Evolutionary conservation across 2,797 vertebrate genomes (phyloP).

Genomic region (Schizothorax lantsangensis): DNA sequence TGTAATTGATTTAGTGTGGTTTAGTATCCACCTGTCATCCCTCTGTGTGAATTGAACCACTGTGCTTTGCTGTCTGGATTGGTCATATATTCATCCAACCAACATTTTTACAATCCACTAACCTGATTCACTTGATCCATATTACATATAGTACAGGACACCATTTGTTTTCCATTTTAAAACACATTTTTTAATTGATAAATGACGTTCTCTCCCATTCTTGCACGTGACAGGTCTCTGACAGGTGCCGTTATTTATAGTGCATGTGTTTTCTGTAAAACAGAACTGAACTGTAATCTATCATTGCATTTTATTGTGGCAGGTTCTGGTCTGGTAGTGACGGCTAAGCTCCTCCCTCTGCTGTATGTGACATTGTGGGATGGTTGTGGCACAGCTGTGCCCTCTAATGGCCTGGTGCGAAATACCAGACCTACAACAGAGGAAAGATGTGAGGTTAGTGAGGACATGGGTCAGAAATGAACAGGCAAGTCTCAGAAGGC

Average conservation of each 20-base stretch:
- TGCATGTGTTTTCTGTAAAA: background rate
- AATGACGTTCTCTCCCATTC: background rate
- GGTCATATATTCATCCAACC: background rate
- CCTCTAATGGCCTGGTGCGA: conserved; percentile 41
- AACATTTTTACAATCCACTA: background rate
- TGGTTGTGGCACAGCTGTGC: background rate
- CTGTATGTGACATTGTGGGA: background rate
- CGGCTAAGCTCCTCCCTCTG: conserved; percentile 1
- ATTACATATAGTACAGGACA: background rate
- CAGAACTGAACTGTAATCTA: background rate
- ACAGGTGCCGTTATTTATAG: background rate
- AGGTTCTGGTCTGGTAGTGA: background rate
- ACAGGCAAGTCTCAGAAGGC: background rate
- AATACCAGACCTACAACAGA: conserved; percentile 44
- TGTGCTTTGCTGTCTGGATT: background rate
- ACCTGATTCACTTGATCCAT: background rate
- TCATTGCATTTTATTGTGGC: background rate
- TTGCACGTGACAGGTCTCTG: background rate
- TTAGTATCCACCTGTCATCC: background rate
- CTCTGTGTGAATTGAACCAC: background rate
- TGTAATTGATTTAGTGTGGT: background rate
- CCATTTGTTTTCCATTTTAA: background rate
- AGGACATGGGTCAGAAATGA: conserved; percentile 30
- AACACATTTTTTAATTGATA: background rate
- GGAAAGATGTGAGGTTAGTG: conserved; percentile 43